Evolutionary conservation across 2,888 invertebrate species (phyloP).

Genomic region (Trissoscelio sp.): DNA sequence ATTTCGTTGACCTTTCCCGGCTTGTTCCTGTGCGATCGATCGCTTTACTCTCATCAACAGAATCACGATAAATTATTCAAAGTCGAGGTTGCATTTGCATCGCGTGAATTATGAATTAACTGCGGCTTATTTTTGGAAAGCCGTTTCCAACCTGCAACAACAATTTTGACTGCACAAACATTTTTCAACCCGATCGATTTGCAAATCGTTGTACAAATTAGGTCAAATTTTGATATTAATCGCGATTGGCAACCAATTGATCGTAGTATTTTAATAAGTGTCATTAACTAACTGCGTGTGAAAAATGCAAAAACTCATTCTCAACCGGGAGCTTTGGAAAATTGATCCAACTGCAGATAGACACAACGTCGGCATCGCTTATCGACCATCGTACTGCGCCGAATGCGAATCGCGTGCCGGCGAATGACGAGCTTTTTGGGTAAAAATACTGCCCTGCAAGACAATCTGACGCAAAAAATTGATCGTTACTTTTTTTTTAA

Average conservation of each 20-base stretch:
- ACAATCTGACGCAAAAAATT: conserved; percentile 18
- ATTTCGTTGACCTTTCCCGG: conserved; percentile 49
- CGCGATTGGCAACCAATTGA: background rate
- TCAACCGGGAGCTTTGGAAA: conserved; percentile 65
- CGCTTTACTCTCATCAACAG: conserved; percentile 46
- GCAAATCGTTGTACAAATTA: background rate
- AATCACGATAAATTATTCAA: conserved; percentile 56
- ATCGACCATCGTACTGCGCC: conserved; percentile 62
- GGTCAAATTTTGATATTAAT: background rate
- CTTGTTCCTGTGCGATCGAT: conserved; percentile 51
- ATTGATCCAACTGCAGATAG: conserved; percentile 82
- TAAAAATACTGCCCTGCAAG: conserved; percentile 9
- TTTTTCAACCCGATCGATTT: background rate
- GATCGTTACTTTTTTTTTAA: too few species aligned
- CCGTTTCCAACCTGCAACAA: background rate
- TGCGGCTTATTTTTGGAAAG: conserved; percentile 5
- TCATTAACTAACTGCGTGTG: background rate
- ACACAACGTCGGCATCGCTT: conserved; percentile 61
- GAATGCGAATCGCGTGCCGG: conserved; percentile 60
- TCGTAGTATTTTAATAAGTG: background rate
- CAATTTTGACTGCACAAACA: background rate
- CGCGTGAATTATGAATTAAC: conserved; percentile 42
- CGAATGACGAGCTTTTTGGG: conserved; percentile 20
- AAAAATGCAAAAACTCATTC: conserved; percentile 7
- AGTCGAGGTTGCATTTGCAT: conserved; percentile 51